Conservation (phyloP, 2,113 vertebrate species). For the Eudyptes chrysolophus region DNA sequence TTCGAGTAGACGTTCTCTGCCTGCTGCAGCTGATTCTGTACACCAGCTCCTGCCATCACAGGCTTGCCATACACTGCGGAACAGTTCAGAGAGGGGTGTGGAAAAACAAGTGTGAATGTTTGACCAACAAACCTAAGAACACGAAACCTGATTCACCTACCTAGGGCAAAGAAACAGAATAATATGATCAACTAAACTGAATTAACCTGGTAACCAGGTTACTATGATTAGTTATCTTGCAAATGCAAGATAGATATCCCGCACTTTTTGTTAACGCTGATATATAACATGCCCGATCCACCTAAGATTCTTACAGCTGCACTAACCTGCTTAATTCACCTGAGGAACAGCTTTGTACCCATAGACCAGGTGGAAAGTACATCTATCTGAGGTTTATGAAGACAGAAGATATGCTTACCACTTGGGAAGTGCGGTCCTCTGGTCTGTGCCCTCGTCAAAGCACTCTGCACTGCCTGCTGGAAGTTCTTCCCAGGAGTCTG, state of each 20-base stretch:
- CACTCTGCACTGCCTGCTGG: slow-evolving; percentile 80
- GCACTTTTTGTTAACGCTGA: not conserved
- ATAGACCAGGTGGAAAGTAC: not conserved
- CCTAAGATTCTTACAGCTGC: not conserved
- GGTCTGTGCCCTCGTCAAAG: slow-evolving; percentile 77
- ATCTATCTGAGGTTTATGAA: not conserved
- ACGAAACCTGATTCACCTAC: not conserved
- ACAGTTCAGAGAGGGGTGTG: not conserved
- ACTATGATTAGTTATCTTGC: not conserved
- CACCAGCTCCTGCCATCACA: slow-evolving; percentile 77
- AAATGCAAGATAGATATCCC: not conserved
- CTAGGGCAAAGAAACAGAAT: not conserved
- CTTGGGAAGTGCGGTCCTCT: slow-evolving; percentile 85
- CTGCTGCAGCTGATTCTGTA: slow-evolving; percentile 64
- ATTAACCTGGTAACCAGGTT: not conserved
- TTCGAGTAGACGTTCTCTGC: slow-evolving; percentile 79
- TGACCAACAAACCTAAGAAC: not conserved
- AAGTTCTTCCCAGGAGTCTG: slow-evolving; percentile 82
- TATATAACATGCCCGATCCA: not conserved
- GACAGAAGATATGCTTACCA: slow-evolving; percentile 68
- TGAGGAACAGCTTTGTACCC: not conserved
- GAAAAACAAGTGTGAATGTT: not conserved
- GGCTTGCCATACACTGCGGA: slow-evolving; percentile 91
- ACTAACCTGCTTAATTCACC: not conserved
- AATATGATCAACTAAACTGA: not conserved